Evolutionary conservation across 2,797 vertebrate genomes (phyloP).

Genomic region (Chlorospingus semifuscus): DNA sequence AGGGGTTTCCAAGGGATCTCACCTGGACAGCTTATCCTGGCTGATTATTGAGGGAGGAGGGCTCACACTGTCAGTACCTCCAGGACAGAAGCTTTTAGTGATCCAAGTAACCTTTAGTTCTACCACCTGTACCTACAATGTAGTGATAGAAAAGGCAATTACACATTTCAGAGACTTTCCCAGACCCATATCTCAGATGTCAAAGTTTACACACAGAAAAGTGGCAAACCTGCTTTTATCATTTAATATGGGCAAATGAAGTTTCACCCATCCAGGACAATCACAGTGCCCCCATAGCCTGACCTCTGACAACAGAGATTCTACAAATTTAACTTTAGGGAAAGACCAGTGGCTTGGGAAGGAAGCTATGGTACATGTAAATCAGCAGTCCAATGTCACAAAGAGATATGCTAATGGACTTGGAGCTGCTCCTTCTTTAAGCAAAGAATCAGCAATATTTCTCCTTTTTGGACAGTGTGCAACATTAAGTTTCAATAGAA

Average conservation of each 20-base stretch:
- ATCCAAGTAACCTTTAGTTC: slow-evolving; percentile 97
- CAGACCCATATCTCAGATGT: not conserved
- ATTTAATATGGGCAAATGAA: not conserved
- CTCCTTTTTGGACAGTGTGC: not conserved
- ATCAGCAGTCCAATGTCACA: not conserved
- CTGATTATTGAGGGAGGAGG: slow-evolving; percentile 92
- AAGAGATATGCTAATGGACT: not conserved
- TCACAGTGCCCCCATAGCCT: not conserved
- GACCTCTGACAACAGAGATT: not conserved
- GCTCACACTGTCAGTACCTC: slow-evolving; percentile 93
- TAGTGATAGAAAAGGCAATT: not conserved
- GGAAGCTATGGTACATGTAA: not conserved
- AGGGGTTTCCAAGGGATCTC: not conserved
- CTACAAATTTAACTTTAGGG: not conserved
- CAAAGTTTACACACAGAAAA: not conserved
- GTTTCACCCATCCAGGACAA: not conserved
- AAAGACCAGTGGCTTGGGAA: not conserved
- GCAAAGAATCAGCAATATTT: not conserved
- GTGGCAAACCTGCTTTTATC: not conserved
- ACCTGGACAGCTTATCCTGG: slow-evolving; percentile 94
- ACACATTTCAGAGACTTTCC: not conserved
- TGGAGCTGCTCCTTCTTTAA: not conserved
- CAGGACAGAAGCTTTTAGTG: slow-evolving; percentile 96
- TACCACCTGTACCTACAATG: slow-evolving; percentile 89
- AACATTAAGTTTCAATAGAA: not conserved